Conservation (phyloP, 2,888 invertebrate species). For the Calameuta pallipes region DNA sequence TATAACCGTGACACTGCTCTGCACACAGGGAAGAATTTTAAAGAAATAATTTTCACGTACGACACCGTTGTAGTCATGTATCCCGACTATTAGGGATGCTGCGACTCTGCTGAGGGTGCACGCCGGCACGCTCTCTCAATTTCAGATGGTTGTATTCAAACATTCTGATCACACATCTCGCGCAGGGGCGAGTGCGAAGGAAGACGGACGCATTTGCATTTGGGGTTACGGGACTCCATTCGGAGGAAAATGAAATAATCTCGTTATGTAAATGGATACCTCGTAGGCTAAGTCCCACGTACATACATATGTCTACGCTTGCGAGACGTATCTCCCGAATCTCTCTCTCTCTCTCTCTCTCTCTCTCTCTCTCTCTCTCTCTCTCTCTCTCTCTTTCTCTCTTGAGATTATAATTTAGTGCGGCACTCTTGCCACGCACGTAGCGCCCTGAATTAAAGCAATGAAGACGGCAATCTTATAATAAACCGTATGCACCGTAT, state of each 20-base stretch:
- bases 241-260: conserved; percentile 48
- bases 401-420: neutral
- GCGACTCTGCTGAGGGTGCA: neutral
- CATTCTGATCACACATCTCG: conserved; percentile 43
- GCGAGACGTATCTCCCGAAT: conserved; percentile 13
- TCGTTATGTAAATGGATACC: conserved; percentile 47
- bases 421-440: conserved; percentile 4
- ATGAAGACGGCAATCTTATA: conserved; percentile 45
- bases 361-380: conserved; percentile 8
- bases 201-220: conserved; percentile 40
- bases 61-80: neutral
- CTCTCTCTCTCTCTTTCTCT: conserved; percentile 16
- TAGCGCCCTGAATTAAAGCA: conserved; percentile 36
- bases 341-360: conserved; percentile 11
- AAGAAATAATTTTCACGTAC: neutral
- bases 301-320: neutral
- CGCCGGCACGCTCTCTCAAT: neutral
- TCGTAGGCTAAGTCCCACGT: neutral
- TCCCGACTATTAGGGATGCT: neutral
- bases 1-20: neutral
- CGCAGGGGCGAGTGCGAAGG: conserved; percentile 24
- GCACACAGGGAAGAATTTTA: neutral
- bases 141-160: conserved; percentile 28
- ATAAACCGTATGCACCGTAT: conserved; percentile 21
- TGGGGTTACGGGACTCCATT: conserved; percentile 37